A percentile compares a stretch with the other conserved stretches of the same genome.
phyloP scores from a whole-genome alignment of 2,113 vertebrate genomes.

The Opisthocomus hoazin region DNA sequence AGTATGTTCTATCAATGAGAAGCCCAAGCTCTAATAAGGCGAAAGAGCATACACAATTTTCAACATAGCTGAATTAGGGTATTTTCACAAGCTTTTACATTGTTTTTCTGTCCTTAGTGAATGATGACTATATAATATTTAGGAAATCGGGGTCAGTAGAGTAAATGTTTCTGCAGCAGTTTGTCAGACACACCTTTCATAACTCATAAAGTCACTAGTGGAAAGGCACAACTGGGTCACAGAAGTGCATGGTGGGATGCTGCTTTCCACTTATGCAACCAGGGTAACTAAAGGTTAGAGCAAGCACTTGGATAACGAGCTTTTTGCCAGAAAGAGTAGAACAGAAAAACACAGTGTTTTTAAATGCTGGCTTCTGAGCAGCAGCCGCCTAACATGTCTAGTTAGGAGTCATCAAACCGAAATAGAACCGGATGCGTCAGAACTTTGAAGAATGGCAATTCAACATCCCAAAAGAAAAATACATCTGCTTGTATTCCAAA shows the following conservation, averaged over 20 bases:
- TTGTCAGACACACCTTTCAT: conserved; percentile 66
- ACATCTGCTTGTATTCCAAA: conserved; percentile 31
- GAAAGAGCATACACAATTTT: background rate
- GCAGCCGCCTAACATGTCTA: conserved; percentile 15
- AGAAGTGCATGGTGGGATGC: conserved; percentile 66
- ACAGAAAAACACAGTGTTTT: conserved; percentile 46
- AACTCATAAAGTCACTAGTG: conserved; percentile 68
- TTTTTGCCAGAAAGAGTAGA: conserved; percentile 56
- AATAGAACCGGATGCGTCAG: conserved; percentile 27
- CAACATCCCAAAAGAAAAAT: conserved; percentile 39
- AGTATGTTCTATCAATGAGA: conserved; percentile 30
- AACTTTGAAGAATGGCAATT: conserved; percentile 31
- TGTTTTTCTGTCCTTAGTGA: background rate
- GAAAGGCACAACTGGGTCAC: conserved; percentile 67
- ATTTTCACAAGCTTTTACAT: background rate
- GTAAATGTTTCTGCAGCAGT: conserved; percentile 65
- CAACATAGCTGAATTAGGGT: rapidly evolving
- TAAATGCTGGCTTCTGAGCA: conserved; percentile 35
- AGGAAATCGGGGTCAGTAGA: conserved; percentile 68
- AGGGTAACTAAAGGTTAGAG: conserved; percentile 61
- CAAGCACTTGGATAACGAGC: conserved; percentile 47
- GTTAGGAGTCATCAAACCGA: conserved; percentile 20
- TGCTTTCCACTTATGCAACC: conserved; percentile 66
- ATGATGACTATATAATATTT: conserved; percentile 1
- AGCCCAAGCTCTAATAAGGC: background rate